Evolutionary conservation across 92 coral and sea anemone species (phyloP), one percentile per base, ranked within the genome.

Genomic region (Phenganax marumi): DNA sequence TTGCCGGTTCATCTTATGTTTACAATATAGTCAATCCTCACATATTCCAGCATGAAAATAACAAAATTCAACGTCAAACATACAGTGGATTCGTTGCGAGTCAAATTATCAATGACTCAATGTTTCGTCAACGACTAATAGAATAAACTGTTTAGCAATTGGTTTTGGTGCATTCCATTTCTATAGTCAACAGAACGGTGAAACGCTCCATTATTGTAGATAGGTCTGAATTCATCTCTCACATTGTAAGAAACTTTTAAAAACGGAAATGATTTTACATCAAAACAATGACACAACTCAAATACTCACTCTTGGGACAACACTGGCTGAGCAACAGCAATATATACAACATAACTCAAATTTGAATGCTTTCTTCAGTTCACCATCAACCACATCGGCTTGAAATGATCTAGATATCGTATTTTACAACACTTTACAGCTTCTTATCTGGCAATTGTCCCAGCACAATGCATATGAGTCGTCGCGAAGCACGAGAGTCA

Each of bases 401-500:
- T 50, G 43, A 26, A 74, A 21, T 3, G 14, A 50, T 17, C 12
- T 9, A 74, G 43, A 52, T 33, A 21, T 24, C 19, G 11, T 51
- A 54, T 18, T 24, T 12, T 24, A 76, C 6, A 21, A 12, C 66
- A 55, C 79, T 76, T 76, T 76, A 24, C 12, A 13, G 12, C 25
- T 12, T 19, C 10, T 76, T 24, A 68, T 76, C 81, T 12, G 19
- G 56, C 25, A 33, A 56, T 56, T 54, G 26, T 76, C 81, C 23
- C 23, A 11, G 49, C 47, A 51, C 77, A 25, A 51, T 66, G 14
- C 48, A 11, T 49, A 66, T 66, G 72, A 66, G 52, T 21, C 54
- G 68, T 54, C 81, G 68, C 49, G 12, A 43, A 76, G 58, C 68
- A 76, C 81, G 53, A 51, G 56, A 54, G 68, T 50, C 68, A 76